Conservation (phyloP, 2,797 vertebrate species). For the Emydoidea blandingii region DNA sequence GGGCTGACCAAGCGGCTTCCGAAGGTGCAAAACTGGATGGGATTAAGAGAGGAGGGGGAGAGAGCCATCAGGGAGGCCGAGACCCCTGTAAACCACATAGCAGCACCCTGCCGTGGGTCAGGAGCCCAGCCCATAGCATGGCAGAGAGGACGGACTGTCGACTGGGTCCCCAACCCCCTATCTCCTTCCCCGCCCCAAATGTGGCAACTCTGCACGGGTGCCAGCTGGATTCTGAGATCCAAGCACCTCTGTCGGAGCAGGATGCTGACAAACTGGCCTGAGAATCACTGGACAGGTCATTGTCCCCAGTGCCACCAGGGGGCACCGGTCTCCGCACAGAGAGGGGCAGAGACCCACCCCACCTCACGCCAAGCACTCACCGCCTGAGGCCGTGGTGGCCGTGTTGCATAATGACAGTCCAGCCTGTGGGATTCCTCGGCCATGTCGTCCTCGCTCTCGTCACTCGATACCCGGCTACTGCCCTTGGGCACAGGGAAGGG, state of each 20-base stretch:
- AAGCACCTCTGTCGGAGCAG: neutral
- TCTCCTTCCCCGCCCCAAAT: neutral
- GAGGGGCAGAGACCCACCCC: neutral
- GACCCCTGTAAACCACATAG: neutral
- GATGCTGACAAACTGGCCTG: neutral
- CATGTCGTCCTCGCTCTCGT: constrained; percentile 90
- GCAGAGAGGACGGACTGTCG: neutral
- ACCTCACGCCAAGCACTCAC: constrained; percentile 68
- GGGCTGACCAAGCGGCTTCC: constrained; percentile 90
- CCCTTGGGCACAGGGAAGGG: constrained; percentile 81
- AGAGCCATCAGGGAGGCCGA: neutral
- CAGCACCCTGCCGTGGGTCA: neutral
- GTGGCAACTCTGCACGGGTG: rapidly evolving
- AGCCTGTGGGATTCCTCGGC: constrained; percentile 76
- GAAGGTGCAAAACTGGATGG: constrained; percentile 89
- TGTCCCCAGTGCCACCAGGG: neutral
- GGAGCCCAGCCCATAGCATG: neutral
- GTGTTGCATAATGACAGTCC: constrained; percentile 83
- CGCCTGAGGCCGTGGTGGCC: constrained; percentile 88
- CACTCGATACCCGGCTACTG: constrained; percentile 86
- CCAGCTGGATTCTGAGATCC: too few species aligned
- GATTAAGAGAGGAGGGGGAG: neutral
- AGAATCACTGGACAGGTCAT: neutral
- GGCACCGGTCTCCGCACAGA: rapidly evolving
- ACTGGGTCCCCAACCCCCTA: neutral